These are phyloP conservation scores for Drosophila eugracilis DNA, from an alignment of 1,140 invertebrate genomes.

Conservation along the genomic window DNA sequence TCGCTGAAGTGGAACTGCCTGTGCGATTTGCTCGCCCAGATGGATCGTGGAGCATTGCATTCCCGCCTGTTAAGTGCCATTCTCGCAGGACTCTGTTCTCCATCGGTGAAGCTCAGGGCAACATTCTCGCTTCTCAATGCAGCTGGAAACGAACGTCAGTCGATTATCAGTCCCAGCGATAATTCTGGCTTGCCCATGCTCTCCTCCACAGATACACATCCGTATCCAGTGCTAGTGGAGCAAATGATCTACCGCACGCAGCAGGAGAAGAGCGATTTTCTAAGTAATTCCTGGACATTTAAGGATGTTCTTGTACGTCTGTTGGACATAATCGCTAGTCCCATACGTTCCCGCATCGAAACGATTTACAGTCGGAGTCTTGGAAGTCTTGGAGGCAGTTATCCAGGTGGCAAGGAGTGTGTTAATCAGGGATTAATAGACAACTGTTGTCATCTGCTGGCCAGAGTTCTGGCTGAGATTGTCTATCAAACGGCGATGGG, in stretches of 20 bases:
- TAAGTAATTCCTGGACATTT: slow-evolving; percentile 89
- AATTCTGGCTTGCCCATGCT: slow-evolving; percentile 89
- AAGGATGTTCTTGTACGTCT: slow-evolving; percentile 93
- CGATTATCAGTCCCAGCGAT: slow-evolving; percentile 89
- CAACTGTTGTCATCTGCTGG: slow-evolving; percentile 94
- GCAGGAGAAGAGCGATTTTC: slow-evolving; percentile 86
- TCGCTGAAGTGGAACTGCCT: slow-evolving; percentile 96
- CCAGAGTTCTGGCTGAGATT: slow-evolving; percentile 94
- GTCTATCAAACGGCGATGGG: slow-evolving; percentile 88
- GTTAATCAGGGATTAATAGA: slow-evolving; percentile 87
- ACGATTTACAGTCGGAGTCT: slow-evolving; percentile 76
- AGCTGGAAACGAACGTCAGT: slow-evolving; percentile 85
- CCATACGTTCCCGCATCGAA: slow-evolving; percentile 88
- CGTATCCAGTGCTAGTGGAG: slow-evolving; percentile 92
- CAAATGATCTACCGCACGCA: slow-evolving; percentile 92
- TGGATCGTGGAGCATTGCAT: slow-evolving; percentile 87
- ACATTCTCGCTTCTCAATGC: slow-evolving; percentile 89
- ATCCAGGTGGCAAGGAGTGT: slow-evolving; percentile 50
- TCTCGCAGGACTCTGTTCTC: slow-evolving; percentile 92
- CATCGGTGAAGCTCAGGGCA: slow-evolving; percentile 90
- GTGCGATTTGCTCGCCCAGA: slow-evolving; percentile 93
- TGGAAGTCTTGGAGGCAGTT: slow-evolving; percentile 54
- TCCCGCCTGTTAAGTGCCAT: slow-evolving; percentile 92
- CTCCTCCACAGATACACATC: slow-evolving; percentile 89
- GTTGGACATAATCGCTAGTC: slow-evolving; percentile 92